These are phyloP conservation scores for Hirundo rustica DNA, from an alignment of 2,797 vertebrate species.

Conservation along the genomic window DNA sequence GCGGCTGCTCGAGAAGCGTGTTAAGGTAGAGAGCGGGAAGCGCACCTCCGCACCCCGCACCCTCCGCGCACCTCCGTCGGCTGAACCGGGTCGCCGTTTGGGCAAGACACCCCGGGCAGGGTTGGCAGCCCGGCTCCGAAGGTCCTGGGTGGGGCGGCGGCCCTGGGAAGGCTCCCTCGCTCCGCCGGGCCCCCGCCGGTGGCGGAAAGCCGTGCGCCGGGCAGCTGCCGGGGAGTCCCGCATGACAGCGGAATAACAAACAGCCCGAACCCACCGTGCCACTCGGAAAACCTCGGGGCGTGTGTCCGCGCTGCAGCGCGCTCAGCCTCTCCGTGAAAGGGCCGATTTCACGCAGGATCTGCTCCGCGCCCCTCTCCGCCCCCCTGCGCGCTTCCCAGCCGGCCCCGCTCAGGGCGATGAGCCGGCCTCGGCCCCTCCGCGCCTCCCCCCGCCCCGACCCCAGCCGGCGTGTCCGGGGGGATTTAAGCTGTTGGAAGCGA, in stretches of 20 bases:
- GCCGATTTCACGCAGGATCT: conserved; percentile 45
- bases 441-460: not conserved
- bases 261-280: not conserved
- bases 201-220: not conserved
- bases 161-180: not conserved
- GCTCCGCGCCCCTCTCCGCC: not conserved
- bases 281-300: not conserved
- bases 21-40: not conserved
- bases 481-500: conserved; percentile 40
- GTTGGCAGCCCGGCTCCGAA: not conserved
- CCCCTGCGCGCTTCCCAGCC: not conserved
- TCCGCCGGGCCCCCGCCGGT: not conserved
- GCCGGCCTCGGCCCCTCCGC: not conserved
- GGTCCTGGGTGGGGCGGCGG: not conserved
- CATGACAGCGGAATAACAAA: not conserved
- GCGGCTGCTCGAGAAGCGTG: not conserved
- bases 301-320: not conserved
- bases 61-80: not conserved
- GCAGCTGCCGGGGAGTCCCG: not conserved
- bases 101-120: not conserved
- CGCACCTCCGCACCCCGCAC: fast-evolving
- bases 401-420: not conserved
- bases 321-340: not conserved
- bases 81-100: not conserved
- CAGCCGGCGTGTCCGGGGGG: conserved; percentile 5